Evolutionary conservation across 2,113 vertebrate species (phyloP).

Genomic region (Oriolus oriolus): DNA sequence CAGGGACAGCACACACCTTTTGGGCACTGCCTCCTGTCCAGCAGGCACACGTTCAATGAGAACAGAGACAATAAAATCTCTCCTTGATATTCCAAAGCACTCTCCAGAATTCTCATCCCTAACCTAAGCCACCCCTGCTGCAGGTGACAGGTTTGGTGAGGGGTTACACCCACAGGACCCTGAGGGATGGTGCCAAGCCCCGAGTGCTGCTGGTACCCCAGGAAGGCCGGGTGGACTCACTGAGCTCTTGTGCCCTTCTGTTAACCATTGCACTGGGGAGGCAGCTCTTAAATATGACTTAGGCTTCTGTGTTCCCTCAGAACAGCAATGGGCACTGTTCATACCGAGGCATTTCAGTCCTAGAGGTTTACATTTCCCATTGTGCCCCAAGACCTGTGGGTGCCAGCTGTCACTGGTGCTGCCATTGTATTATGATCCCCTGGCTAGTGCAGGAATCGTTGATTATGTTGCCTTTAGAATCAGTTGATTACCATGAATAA

Average conservation of each 20-base stretch:
- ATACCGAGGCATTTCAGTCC: conserved; percentile 73
- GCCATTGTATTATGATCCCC: conserved; percentile 74
- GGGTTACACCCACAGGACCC: not conserved
- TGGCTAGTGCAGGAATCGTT: conserved; percentile 85
- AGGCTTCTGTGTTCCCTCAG: conserved; percentile 47
- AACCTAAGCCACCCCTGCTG: not conserved
- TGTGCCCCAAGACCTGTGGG: conserved; percentile 74
- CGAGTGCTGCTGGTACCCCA: accelerated
- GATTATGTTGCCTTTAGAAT: conserved; percentile 94
- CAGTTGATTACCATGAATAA: conserved; percentile 87
- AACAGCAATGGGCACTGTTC: conserved; percentile 76
- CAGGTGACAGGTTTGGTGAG: not conserved
- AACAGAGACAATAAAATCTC: not conserved
- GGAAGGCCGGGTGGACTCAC: not conserved
- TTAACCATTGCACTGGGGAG: not conserved
- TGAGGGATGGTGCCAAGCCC: accelerated
- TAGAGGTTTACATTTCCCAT: conserved; percentile 77
- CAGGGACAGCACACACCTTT: not conserved
- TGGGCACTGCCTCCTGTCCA: not conserved
- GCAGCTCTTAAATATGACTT: conserved; percentile 16
- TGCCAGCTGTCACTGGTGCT: conserved; percentile 85
- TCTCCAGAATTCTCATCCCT: not conserved
- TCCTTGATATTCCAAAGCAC: not conserved
- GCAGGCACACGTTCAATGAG: not conserved
- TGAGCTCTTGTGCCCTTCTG: not conserved